Conservation (phyloP, 2,797 vertebrate species). For the Fundulus diaphanus region DNA sequence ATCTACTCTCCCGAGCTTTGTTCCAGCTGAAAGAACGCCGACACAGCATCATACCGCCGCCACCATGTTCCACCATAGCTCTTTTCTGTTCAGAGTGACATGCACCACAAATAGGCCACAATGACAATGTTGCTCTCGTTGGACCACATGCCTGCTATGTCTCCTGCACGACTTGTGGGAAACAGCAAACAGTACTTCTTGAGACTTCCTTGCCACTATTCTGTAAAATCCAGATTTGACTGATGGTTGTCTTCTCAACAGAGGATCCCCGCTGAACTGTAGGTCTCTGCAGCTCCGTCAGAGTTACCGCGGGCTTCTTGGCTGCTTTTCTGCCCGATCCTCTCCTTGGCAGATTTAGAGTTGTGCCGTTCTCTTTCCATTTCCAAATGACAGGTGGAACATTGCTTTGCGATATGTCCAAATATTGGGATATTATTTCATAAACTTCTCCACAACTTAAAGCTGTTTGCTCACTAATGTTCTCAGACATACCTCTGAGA, state of each 20-base stretch:
- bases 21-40: background rate
- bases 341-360: background rate
- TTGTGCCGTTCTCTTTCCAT: background rate
- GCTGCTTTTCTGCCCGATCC: background rate
- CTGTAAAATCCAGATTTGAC: background rate
- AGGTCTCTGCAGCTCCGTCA: background rate
- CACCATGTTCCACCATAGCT: background rate
- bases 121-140: background rate
- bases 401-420: background rate
- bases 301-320: background rate
- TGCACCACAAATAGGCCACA: background rate
- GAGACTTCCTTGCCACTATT: background rate
- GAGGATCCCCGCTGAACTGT: background rate
- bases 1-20: background rate
- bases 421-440: background rate
- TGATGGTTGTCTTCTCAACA: background rate
- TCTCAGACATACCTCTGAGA: background rate
- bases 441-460: background rate
- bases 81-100: background rate
- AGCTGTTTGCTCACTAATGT: background rate
- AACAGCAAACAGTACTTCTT: background rate
- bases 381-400: background rate
- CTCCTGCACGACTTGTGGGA: background rate
- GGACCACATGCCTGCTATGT: background rate
- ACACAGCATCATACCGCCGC: background rate